These are phyloP conservation scores for Gryon sp. DNA, from an alignment of 1,140 invertebrate species.

Conservation along the genomic window DNA sequence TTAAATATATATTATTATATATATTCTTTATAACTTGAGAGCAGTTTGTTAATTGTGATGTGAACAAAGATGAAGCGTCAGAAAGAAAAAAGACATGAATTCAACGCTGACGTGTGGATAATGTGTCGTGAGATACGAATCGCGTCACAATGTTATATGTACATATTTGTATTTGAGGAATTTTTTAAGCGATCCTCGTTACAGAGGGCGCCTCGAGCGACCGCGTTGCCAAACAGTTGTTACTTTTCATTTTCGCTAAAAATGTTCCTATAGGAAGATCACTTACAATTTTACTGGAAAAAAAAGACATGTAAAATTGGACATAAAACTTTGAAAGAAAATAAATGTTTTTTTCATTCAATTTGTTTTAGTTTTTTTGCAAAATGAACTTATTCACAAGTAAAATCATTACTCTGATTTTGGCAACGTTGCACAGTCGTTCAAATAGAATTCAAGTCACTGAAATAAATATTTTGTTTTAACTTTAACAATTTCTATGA, in stretches of 20 bases:
- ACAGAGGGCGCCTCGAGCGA: conserved; percentile 33
- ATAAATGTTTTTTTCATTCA: conserved; percentile 22
- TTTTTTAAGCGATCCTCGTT: conserved; percentile 37
- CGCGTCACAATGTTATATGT: conserved; percentile 43
- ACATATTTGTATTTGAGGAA: conserved; percentile 57
- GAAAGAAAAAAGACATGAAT: no score
- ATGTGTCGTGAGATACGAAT: conserved; percentile 7
- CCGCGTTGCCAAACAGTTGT: conserved; percentile 46
- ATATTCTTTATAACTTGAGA: conserved; percentile 60
- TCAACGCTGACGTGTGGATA: conserved; percentile 2
- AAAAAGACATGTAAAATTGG: conserved; percentile 24
- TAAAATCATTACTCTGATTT: conserved; percentile 15
- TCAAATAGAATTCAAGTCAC: conserved; percentile 13
- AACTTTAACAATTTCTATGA: no score
- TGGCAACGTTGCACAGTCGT: conserved; percentile 37
- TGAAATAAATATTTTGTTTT: background rate
- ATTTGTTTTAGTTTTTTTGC: conserved; percentile 3
- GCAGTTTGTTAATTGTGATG: conserved; percentile 51
- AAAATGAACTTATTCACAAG: background rate
- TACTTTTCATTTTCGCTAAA: conserved; percentile 4
- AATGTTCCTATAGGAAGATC: background rate
- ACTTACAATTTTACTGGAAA: no score
- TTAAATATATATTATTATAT: conserved; percentile 59
- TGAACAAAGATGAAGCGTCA: conserved; percentile 21
- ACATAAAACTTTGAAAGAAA: conserved; percentile 8